Base-by-base conservation (phyloP, 2,113 vertebrate genomes). In the Hirundichthys speculiger region DNA sequence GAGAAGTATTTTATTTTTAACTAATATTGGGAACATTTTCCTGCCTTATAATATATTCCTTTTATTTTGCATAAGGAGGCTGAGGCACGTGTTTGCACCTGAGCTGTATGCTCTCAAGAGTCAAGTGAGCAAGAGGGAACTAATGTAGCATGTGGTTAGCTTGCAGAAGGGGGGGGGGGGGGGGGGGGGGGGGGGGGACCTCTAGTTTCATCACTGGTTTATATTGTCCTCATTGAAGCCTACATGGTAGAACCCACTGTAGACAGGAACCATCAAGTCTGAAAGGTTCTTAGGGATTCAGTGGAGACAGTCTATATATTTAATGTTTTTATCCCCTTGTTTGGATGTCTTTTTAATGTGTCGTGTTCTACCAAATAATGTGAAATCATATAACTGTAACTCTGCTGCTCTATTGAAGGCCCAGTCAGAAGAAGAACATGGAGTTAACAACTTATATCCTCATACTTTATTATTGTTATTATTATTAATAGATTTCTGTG, bases 61-160 rank as follows among this genome's bases (percentile, higher is more conserved):
- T 66, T 43, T 41, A 68, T 64, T 69, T 69, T 53, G 22, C 16
- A 4, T 15, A 2, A 73, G 19, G 43, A 59, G 22, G 51, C 10
- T 18, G 4, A 68, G 64, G 42, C 27, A 67, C 42, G 3, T 25
- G 52, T 64, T 54, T 62, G 48, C 40, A 50, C 14, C 39, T 63
- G 60, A 76, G 47, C 55, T 50, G 19, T 65, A 24, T 64, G 25
- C 22, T 73, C 39, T 63, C 64, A 16, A 61, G 64, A 75, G 61
- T 54, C 27, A 27, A 27, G 8, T 27, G 27, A 27, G 27, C 2
- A 6, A 34, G 18, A 56, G 2, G 3, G 38, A 71, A 0, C 40
- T 41, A 65, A 63, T 83, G 72, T 75, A 85, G 70, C 78, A 16
- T n/a, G n/a, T n/a, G n/a, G n/a, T n/a, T n/a, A n/a, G n/a, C n/a